Conservation (phyloP, 1,140 invertebrate genomes). For the Drosophila arizonae region DNA sequence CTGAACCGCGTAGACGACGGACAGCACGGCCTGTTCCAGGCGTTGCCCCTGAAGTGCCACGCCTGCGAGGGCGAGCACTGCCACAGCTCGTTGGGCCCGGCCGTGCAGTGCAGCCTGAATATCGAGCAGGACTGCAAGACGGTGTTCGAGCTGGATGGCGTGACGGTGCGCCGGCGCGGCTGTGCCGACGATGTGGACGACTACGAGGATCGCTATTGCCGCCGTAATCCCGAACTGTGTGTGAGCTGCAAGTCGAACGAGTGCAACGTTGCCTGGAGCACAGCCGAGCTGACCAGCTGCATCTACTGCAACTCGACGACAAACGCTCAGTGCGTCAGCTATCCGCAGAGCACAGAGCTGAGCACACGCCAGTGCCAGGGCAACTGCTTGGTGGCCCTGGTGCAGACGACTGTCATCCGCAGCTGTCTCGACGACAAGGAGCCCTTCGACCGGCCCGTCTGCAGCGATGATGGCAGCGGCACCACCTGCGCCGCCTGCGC, state of each 20-base stretch:
- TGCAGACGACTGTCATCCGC: conserved; percentile 49
- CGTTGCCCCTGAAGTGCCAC: conserved; percentile 65
- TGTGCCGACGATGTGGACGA: conserved; percentile 74
- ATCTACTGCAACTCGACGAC: conserved; percentile 62
- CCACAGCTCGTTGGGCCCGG: conserved; percentile 57
- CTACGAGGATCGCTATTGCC: conserved; percentile 69
- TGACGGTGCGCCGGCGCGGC: conserved; percentile 59
- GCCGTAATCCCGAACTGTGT: conserved; percentile 55
- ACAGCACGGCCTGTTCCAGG: conserved; percentile 68
- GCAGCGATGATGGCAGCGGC: conserved; percentile 48
- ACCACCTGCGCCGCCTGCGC: conserved; percentile 59
- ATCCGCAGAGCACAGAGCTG: conserved; percentile 36
- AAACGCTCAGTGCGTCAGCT: conserved; percentile 42
- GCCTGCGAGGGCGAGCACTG: conserved; percentile 67
- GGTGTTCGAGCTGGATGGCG: conserved; percentile 63
- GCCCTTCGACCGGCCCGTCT: conserved; percentile 46
- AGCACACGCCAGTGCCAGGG: conserved; percentile 54
- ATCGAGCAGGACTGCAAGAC: conserved; percentile 70
- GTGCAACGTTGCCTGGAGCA: conserved; percentile 70
- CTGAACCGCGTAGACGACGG: conserved; percentile 62
- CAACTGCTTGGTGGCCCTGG: conserved; percentile 66
- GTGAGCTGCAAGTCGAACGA: conserved; percentile 75
- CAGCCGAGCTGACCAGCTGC: conserved; percentile 54
- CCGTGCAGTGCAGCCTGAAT: conserved; percentile 46
- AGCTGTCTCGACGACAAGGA: conserved; percentile 76